These are phyloP conservation scores for Diplosoma virens DNA, from an alignment of 23 tunicate genomes.

Conservation along the genomic window DNA sequence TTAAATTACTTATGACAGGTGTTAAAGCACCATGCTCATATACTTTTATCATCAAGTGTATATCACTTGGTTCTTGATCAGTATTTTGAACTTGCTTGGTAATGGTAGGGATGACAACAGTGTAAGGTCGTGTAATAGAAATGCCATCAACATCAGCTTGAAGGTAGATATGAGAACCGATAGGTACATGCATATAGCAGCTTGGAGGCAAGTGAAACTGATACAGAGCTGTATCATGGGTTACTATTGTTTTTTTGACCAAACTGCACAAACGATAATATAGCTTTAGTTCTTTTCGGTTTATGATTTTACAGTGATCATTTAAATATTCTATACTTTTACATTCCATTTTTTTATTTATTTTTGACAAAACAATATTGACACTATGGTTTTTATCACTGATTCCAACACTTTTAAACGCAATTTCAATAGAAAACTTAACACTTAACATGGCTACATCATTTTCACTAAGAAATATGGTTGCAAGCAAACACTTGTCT, in stretches of 20 bases:
- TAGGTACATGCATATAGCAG: slow-evolving; percentile 47
- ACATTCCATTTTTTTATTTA: slow-evolving; percentile 12
- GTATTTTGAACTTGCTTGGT: not conserved
- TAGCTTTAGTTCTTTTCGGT: not conserved
- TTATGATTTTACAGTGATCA: slow-evolving; percentile 9
- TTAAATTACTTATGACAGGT: slow-evolving; percentile 7
- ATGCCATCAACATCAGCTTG: slow-evolving; percentile 59
- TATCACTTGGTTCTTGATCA: not conserved
- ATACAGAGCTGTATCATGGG: slow-evolving; percentile 70
- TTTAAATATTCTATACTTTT: not conserved
- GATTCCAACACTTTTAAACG: not conserved
- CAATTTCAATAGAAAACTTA: not conserved
- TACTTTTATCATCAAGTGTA: slow-evolving; percentile 45
- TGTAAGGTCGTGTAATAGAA: slow-evolving; percentile 57
- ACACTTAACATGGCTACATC: slow-evolving; percentile 1
- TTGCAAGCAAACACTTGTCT: not conserved
- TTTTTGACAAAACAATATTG: slow-evolving; percentile 26
- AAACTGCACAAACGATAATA: slow-evolving; percentile 30
- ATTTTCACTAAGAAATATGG: not conserved
- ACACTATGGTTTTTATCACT: slow-evolving; percentile 10
- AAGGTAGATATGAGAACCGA: slow-evolving; percentile 68
- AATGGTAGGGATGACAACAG: slow-evolving; percentile 29
- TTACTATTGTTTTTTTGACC: slow-evolving; percentile 28
- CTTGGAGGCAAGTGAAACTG: slow-evolving; percentile 35
- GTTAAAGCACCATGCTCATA: slow-evolving; percentile 68